These are phyloP conservation scores for Myiagra hebetior DNA, from an alignment of 2,113 vertebrate genomes.

Conservation along the genomic window DNA sequence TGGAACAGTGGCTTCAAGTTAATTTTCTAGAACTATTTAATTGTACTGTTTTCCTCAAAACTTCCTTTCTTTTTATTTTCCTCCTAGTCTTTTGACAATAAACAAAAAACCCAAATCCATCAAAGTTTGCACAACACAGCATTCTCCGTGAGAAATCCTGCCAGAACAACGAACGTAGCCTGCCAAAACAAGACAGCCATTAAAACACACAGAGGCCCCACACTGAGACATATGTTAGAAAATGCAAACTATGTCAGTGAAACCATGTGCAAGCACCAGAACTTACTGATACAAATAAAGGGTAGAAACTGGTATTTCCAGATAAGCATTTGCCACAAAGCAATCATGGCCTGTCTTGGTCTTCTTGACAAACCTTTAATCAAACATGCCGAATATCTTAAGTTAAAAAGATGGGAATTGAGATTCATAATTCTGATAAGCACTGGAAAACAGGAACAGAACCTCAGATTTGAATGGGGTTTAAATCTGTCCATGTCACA, in stretches of 20 bases:
- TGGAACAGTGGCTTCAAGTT: not conserved
- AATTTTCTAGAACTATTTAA: not conserved
- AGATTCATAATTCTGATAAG: not conserved
- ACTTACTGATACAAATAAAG: not conserved
- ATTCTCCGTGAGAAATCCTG: not conserved
- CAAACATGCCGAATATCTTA: not conserved
- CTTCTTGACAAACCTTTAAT: not conserved
- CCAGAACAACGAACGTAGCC: not conserved
- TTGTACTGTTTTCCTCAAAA: not conserved
- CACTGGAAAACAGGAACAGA: not conserved
- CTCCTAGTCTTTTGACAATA: not conserved
- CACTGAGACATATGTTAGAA: slow-evolving; percentile 28
- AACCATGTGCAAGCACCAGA: not conserved
- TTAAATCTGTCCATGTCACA: rapidly evolving
- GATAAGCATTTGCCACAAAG: not conserved
- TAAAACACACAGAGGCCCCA: slow-evolving; percentile 33
- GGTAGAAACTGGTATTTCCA: not conserved
- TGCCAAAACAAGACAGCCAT: slow-evolving; percentile 38
- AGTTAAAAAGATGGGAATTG: not conserved
- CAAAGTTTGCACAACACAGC: not conserved
- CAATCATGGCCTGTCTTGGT: not conserved
- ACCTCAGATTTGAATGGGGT: not conserved
- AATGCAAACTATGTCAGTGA: slow-evolving; percentile 5
- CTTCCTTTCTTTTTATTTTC: not conserved
- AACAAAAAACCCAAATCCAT: not conserved